phyloP scores from a whole-genome alignment of 2,888 invertebrate genomes.

The Spodoptera exigua region DNA sequence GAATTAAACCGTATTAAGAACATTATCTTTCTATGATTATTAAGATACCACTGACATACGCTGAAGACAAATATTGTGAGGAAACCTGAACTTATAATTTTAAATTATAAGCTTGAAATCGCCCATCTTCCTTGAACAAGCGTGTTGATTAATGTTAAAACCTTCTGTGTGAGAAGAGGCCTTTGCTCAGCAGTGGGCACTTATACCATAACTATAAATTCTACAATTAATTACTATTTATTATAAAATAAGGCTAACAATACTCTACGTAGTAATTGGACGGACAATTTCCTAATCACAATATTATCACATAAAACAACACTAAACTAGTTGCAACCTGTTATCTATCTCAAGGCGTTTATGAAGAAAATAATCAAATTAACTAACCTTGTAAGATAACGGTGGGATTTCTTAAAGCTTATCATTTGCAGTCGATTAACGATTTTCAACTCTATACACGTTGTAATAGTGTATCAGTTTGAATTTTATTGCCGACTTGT shows the following conservation, averaged over 20 bases:
- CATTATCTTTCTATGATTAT: too few species aligned
- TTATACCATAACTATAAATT: background rate
- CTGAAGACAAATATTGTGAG: too few species aligned
- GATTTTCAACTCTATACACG: slow-evolving; percentile 61
- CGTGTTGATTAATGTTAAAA: too few species aligned
- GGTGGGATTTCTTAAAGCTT: slow-evolving; percentile 39
- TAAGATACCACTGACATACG: too few species aligned
- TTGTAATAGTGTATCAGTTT: background rate
- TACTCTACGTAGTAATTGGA: slow-evolving; percentile 27
- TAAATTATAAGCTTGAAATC: too few species aligned
- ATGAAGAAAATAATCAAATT: slow-evolving; percentile 26
- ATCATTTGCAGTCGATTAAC: slow-evolving; percentile 52
- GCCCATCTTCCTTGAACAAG: too few species aligned
- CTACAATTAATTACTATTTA: background rate
- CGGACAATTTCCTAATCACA: slow-evolving; percentile 30
- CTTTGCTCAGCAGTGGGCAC: too few species aligned
- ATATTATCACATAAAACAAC: slow-evolving; percentile 37
- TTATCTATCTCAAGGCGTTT: slow-evolving; percentile 47
- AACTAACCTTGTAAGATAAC: slow-evolving; percentile 51
- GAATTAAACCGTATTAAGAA: too few species aligned
- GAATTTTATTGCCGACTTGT: background rate
- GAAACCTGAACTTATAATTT: too few species aligned
- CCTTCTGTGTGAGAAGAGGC: too few species aligned
- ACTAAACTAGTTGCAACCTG: slow-evolving; percentile 10
- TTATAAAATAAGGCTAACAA: background rate